phyloP scores from a whole-genome alignment of 2,113 vertebrate species.

The Pollimyrus isidori region DNA sequence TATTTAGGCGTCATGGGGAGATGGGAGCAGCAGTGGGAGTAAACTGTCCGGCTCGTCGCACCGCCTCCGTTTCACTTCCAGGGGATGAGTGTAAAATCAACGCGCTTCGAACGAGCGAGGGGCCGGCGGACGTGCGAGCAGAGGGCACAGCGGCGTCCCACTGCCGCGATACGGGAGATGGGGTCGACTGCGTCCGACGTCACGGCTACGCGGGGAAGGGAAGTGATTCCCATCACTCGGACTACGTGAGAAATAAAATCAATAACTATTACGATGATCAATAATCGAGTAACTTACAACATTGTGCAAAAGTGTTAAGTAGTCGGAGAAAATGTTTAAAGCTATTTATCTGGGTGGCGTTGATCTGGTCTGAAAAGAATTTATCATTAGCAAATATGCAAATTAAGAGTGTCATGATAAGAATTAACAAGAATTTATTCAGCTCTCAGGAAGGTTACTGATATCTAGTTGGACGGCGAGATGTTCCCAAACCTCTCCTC shows the following conservation, averaged over 20 bases:
- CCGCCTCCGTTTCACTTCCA: neutral
- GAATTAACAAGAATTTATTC: no score
- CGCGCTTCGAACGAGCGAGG: neutral
- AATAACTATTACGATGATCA: no score
- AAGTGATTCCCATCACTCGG: neutral
- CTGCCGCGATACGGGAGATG: neutral
- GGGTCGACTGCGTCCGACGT: neutral
- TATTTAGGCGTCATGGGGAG: neutral
- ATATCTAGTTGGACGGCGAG: no score
- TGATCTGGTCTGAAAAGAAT: no score
- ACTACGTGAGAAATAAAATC: neutral
- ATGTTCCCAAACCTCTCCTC: no score
- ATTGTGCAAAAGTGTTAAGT: no score
- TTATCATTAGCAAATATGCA: no score
- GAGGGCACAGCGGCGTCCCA: neutral
- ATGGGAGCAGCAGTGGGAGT: neutral
- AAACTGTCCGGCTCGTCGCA: neutral
- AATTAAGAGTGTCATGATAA: no score
- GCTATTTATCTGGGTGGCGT: no score
- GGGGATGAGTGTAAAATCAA: neutral
- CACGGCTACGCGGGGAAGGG: neutral
- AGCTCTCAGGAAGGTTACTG: no score
- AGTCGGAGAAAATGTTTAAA: no score
- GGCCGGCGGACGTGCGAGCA: neutral
- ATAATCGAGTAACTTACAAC: no score